These are phyloP conservation scores for Allacma fusca DNA, from an alignment of 2,888 invertebrate species.

Conservation along the genomic window DNA sequence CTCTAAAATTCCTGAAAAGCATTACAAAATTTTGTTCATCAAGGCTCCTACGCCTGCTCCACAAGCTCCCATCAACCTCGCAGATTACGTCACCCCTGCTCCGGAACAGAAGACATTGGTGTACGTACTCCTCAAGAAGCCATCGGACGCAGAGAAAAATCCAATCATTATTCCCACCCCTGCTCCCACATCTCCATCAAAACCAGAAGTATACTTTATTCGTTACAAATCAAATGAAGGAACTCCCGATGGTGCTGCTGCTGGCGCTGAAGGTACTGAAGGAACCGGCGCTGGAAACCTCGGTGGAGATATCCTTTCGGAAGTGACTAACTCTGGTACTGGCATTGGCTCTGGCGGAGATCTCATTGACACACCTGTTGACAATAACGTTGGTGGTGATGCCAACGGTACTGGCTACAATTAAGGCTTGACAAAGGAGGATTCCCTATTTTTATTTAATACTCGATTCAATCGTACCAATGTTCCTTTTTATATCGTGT, in stretches of 20 bases:
- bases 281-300: not conserved
- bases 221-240: constrained; percentile 24
- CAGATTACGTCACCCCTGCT: constrained; percentile 37
- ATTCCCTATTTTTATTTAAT: too few relatives aligned
- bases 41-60: constrained; percentile 31
- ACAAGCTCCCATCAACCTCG: constrained; percentile 25
- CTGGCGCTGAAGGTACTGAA: not conserved
- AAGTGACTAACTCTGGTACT: too few relatives aligned
- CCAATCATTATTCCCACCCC: constrained; percentile 33
- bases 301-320: not conserved
- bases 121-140: constrained; percentile 44
- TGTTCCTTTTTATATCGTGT: too few relatives aligned
- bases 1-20: constrained; percentile 25
- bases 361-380: too few relatives aligned
- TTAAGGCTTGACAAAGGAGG: too few relatives aligned
- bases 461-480: too few relatives aligned
- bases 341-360: too few relatives aligned
- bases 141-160: constrained; percentile 13
- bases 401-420: not conserved
- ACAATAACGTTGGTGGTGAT: not conserved
- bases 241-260: not conserved
- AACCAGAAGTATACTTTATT: constrained; percentile 47
- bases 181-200: constrained; percentile 35
- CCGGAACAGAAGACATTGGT: constrained; percentile 45
- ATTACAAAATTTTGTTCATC: constrained; percentile 38